Conservation (phyloP, 2,888 invertebrate genomes). For the Lithosia quadra region DNA sequence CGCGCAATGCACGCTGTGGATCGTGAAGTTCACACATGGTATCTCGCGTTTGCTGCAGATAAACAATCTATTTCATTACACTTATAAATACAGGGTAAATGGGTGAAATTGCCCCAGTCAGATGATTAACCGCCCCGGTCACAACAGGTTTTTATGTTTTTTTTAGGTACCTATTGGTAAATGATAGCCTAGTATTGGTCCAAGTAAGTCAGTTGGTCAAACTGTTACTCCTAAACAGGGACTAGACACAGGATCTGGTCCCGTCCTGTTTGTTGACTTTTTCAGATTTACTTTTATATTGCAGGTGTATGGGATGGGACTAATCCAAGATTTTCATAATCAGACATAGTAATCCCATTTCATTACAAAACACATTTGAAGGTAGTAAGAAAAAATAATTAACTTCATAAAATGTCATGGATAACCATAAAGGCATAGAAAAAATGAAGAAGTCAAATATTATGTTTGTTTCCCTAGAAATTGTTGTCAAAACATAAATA, state of each 20-base stretch:
- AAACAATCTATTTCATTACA: constrained; percentile 8
- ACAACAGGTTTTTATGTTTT: too few species aligned
- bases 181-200: too few species aligned
- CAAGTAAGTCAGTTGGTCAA: neutral
- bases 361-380: neutral
- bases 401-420: neutral
- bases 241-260: too few species aligned
- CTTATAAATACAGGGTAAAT: neutral
- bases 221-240: neutral
- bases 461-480: neutral
- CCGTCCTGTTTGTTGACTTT: too few species aligned
- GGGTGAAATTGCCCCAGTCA: too few species aligned
- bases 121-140: too few species aligned
- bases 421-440: neutral
- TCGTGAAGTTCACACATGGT: constrained; percentile 89
- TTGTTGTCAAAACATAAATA: neutral
- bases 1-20: constrained; percentile 90
- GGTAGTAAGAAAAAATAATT: neutral
- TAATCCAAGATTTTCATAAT: too few species aligned
- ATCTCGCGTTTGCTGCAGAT: constrained; percentile 89
- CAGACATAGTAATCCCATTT: too few species aligned
- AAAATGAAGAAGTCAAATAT: neutral
- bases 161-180: too few species aligned
- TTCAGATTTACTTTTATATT: too few species aligned
- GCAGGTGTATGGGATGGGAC: too few species aligned